phyloP scores from a whole-genome alignment of 2,113 vertebrate genomes.

The Ancistrus triradiatus region DNA sequence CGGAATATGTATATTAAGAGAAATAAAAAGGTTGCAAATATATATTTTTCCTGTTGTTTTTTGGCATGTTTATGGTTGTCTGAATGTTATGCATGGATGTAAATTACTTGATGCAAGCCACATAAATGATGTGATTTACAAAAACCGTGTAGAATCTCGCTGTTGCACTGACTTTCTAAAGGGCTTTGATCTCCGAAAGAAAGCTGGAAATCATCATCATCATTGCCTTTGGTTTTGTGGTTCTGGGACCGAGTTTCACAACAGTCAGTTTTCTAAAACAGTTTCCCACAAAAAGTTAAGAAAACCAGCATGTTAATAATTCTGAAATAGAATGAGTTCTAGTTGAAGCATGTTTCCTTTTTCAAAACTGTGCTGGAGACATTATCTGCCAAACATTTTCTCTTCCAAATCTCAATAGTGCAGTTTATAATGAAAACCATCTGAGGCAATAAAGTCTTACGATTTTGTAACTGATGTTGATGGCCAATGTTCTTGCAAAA shows the following conservation, averaged over 20 bases:
- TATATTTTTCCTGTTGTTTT: not conserved
- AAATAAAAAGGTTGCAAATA: conserved; percentile 6
- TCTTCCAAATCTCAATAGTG: not conserved
- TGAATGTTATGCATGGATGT: not conserved
- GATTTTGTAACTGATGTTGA: not conserved
- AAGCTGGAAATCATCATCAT: not conserved
- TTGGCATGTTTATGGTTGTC: not conserved
- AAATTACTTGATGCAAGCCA: not conserved
- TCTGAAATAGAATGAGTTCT: too few species aligned
- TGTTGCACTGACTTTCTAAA: too few species aligned
- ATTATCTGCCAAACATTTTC: not conserved
- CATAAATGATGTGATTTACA: too few species aligned
- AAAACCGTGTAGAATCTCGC: too few species aligned
- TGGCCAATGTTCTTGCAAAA: not conserved
- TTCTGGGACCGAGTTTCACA: too few species aligned
- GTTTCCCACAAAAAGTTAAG: too few species aligned
- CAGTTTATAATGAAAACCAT: not conserved
- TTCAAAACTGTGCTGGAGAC: not conserved
- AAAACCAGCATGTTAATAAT: too few species aligned
- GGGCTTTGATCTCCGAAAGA: too few species aligned
- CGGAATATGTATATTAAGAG: conserved; percentile 39
- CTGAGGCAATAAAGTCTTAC: too few species aligned
- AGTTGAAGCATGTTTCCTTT: too few species aligned
- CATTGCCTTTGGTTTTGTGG: too few species aligned
- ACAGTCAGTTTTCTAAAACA: too few species aligned